A percentile compares a stretch with the other conserved stretches of the same genome.
Evolutionary conservation across 92 coral and sea anemone genomes (phyloP).

Genomic region (Nematostella vectensis): DNA sequence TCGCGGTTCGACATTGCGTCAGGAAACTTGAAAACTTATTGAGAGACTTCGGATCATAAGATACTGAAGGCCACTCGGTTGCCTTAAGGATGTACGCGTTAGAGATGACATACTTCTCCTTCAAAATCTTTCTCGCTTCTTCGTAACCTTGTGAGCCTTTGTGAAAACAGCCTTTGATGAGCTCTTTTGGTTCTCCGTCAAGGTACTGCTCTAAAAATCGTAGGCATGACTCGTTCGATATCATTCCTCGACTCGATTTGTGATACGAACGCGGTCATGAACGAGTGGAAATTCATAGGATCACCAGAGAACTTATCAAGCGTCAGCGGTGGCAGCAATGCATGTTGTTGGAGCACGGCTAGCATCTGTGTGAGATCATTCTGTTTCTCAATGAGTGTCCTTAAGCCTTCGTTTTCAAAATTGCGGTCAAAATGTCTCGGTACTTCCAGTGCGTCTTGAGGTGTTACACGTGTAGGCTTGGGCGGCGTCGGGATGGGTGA

Average conservation of each 20-base stretch:
- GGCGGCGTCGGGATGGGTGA: not conserved
- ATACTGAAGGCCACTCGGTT: constrained; percentile 24
- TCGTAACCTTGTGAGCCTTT: constrained; percentile 29
- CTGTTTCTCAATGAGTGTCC: not conserved
- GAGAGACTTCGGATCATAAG: constrained; percentile 12
- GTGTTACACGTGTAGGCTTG: not conserved
- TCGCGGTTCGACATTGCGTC: constrained; percentile 38
- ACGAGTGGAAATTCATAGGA: constrained; percentile 24
- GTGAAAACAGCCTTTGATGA: constrained; percentile 36
- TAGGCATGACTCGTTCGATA: constrained; percentile 9
- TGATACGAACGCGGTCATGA: constrained; percentile 24
- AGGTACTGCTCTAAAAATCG: constrained; percentile 38
- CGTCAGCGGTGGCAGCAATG: constrained; percentile 23
- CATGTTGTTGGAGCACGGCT: constrained; percentile 30
- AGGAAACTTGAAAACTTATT: constrained; percentile 32
- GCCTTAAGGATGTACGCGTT: constrained; percentile 27
- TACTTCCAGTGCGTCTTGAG: not conserved
- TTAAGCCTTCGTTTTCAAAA: not conserved
- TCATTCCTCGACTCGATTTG: constrained; percentile 20
- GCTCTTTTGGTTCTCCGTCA: constrained; percentile 37
- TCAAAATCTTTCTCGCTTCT: constrained; percentile 25
- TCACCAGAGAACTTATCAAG: constrained; percentile 39
- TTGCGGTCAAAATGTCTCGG: not conserved
- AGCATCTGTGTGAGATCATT: constrained; percentile 9
- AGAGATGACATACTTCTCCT: constrained; percentile 38